These are phyloP conservation scores for Drosophila vallismaia DNA, from an alignment of 2,888 invertebrate species.

Conservation along the genomic window DNA sequence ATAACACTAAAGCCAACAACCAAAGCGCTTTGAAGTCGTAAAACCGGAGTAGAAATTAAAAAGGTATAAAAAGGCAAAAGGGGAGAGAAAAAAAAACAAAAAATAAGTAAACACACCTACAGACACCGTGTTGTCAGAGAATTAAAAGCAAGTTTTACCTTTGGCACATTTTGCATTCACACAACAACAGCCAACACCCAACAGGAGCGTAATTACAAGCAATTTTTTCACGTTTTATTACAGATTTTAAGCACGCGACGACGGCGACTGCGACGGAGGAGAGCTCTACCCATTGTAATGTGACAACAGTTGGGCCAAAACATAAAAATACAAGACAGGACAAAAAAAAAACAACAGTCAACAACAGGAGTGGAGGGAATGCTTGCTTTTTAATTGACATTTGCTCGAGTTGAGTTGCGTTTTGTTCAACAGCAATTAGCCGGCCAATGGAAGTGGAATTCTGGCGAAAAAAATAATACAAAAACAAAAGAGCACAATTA, in stretches of 20 bases:
- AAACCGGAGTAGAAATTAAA: conserved; percentile 60
- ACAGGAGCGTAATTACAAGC: conserved; percentile 75
- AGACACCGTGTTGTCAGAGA: conserved; percentile 48
- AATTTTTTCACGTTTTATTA: conserved; percentile 78
- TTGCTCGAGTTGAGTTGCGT: conserved; percentile 64
- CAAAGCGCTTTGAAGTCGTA: conserved; percentile 73
- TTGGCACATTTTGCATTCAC: conserved; percentile 63
- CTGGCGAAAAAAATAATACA: conserved; percentile 8
- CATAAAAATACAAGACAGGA: conserved; percentile 33
- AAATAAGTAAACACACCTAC: not conserved
- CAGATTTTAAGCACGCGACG: conserved; percentile 71
- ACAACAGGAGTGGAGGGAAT: conserved; percentile 48
- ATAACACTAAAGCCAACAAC: conserved; percentile 75
- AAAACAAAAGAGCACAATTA: conserved; percentile 23
- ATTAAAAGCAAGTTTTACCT: conserved; percentile 72
- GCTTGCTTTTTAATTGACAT: conserved; percentile 79
- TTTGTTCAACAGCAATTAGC: conserved; percentile 69
- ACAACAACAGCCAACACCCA: conserved; percentile 42
- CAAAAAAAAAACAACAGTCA: conserved; percentile 14
- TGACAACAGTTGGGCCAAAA: conserved; percentile 72
- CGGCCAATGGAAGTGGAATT: conserved; percentile 36
- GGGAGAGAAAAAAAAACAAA: not conserved
- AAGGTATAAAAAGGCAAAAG: conserved; percentile 5
- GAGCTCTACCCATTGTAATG: conserved; percentile 76
- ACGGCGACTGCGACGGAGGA: conserved; percentile 50